Percentiles rank a stretch among this genome's conserved stretches.
phyloP scores from a whole-genome alignment of 2,797 vertebrate genomes.

The Micrastur ruficollis region DNA sequence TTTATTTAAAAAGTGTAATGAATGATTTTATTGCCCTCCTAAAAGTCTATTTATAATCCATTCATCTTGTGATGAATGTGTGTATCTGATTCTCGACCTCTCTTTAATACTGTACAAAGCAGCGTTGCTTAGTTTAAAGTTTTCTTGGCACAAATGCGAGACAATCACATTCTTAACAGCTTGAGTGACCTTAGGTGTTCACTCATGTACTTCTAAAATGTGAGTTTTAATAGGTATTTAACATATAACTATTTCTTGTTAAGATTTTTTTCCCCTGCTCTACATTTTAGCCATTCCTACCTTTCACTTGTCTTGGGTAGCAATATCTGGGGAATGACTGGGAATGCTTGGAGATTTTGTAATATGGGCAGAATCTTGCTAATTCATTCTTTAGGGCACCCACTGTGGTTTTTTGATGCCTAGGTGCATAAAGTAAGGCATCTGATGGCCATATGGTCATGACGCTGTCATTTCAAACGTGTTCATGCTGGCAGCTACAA shows the following conservation, averaged over 20 bases:
- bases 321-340: background rate
- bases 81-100: background rate
- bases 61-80: slow-evolving; percentile 15
- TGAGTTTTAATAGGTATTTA: background rate
- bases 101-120: background rate
- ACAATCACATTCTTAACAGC: background rate
- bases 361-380: background rate
- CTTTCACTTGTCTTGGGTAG: background rate
- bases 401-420: background rate
- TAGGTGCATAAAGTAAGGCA: background rate
- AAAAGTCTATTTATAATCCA: slow-evolving; percentile 56
- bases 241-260: background rate
- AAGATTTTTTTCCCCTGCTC: background rate
- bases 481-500: background rate
- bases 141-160: slow-evolving; percentile 7
- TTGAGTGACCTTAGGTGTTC: slow-evolving; percentile 28
- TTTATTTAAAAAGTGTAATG: slow-evolving; percentile 29
- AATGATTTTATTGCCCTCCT: slow-evolving; percentile 40
- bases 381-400: background rate
- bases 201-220: background rate
- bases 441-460: too few species aligned
- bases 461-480: background rate
- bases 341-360: background rate
- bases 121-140: slow-evolving; percentile 2
- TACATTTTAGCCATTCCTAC: background rate